Conservation (phyloP, 2,888 invertebrate species). For the Acrobasis suavella region DNA sequence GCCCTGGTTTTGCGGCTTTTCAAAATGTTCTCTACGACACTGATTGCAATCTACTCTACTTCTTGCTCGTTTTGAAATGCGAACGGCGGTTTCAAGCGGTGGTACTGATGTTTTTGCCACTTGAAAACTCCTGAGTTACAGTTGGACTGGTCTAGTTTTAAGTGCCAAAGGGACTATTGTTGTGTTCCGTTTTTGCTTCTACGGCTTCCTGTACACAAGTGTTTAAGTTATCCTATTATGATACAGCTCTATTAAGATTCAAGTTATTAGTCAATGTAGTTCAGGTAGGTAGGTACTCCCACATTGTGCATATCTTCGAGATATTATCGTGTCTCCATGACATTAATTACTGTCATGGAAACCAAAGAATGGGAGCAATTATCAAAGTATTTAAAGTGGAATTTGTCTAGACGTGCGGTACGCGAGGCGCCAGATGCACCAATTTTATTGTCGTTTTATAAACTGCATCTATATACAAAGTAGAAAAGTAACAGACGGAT, state of each 20-base stretch:
- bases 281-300: no score
- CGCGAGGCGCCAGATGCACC: conserved; percentile 13
- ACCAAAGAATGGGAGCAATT: background rate
- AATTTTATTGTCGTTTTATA: conserved; percentile 15
- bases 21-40: conserved; percentile 42
- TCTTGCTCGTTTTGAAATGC: conserved; percentile 34
- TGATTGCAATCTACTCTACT: conserved; percentile 44
- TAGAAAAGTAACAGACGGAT: background rate
- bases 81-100: conserved; percentile 25
- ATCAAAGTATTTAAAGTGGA: conserved; percentile 6
- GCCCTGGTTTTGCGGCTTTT: conserved; percentile 25
- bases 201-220: background rate
- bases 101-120: conserved; percentile 28
- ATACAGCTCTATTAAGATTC: background rate
- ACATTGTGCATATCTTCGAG: conserved; percentile 9
- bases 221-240: background rate
- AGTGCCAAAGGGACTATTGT: conserved; percentile 1
- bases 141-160: background rate
- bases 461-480: background rate
- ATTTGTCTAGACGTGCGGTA: conserved; percentile 8
- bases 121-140: conserved; percentile 23
- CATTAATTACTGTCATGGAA: conserved; percentile 9
- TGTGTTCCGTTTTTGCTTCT: conserved; percentile 5
- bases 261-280: background rate
- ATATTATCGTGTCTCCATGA: background rate